Conservation (phyloP, 2,113 vertebrate genomes). For the Arothron firmamentum region DNA sequence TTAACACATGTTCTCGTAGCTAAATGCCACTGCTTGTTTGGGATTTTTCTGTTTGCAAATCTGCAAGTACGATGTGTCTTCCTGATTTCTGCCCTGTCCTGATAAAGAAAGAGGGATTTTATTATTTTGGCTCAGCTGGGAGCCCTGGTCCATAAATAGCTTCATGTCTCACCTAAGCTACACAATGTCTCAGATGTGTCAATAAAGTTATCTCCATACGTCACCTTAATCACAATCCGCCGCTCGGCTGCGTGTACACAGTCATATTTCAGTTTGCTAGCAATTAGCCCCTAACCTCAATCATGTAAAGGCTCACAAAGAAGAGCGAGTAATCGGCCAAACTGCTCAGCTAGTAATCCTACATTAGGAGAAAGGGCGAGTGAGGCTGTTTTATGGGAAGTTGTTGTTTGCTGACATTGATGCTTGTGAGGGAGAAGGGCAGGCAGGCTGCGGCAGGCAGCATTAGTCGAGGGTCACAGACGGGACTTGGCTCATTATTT, state of each 20-base stretch:
- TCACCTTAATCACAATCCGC: slow-evolving; percentile 44
- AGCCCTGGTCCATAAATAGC: slow-evolving; percentile 6
- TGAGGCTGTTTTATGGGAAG: background rate
- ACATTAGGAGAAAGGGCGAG: slow-evolving; percentile 1
- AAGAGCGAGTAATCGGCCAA: slow-evolving; percentile 20
- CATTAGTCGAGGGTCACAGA: slow-evolving; percentile 35
- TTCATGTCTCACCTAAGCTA: slow-evolving; percentile 1
- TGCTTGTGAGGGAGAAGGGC: slow-evolving; percentile 4
- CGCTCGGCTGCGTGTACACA: slow-evolving; percentile 8
- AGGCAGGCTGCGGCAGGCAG: background rate
- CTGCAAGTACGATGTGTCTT: background rate
- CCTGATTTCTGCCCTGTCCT: too few species aligned
- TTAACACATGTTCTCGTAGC: background rate
- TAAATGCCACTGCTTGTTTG: background rate
- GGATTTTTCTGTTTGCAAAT: background rate
- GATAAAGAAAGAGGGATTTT: too few species aligned
- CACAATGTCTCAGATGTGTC: slow-evolving; percentile 28
- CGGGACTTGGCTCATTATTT: slow-evolving; percentile 46
- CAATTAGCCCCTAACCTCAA: slow-evolving; percentile 61
- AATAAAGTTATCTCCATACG: slow-evolving; percentile 9
- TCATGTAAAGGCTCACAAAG: slow-evolving; percentile 38
- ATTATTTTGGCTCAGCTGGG: background rate
- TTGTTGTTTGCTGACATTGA: slow-evolving; percentile 32
- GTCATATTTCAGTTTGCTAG: slow-evolving; percentile 31
- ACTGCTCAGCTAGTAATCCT: slow-evolving; percentile 34